phyloP scores from a whole-genome alignment of 2,113 vertebrate species.

The Centropus unirufus region DNA sequence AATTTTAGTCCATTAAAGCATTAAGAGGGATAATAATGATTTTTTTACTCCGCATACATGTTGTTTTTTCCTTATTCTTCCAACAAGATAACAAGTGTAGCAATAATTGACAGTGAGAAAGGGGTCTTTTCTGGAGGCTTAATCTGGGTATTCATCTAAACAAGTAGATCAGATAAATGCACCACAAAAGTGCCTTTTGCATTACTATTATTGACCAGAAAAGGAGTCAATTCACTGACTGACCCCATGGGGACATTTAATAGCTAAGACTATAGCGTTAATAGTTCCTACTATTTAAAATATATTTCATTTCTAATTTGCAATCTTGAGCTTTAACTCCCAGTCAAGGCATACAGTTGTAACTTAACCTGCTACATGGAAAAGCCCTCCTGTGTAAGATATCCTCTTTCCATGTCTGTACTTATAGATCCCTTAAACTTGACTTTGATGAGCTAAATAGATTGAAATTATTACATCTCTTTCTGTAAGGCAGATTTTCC shows the following conservation, averaged over 20 bases:
- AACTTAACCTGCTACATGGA: not conserved
- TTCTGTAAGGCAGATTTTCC: constrained; percentile 27
- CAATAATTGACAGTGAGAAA: not conserved
- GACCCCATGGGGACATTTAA: not conserved
- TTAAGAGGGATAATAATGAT: not conserved
- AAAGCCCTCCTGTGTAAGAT: not conserved
- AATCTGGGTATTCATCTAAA: not conserved
- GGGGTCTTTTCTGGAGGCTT: not conserved
- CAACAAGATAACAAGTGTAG: not conserved
- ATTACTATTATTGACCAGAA: not conserved
- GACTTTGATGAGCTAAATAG: constrained; percentile 48
- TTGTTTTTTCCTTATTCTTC: not conserved
- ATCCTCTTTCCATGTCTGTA: not conserved
- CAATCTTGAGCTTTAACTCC: not conserved
- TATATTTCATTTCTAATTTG: not conserved
- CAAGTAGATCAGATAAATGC: not conserved
- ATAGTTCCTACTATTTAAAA: not conserved
- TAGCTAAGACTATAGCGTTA: not conserved
- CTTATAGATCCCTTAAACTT: constrained; percentile 15
- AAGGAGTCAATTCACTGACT: not conserved
- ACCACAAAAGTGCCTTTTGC: not conserved
- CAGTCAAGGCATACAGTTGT: not conserved
- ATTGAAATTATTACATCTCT: constrained; percentile 7
- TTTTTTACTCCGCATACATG: accelerated
- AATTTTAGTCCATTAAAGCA: not conserved